These are phyloP conservation scores for Bellardia pandia DNA, from an alignment of 2,888 invertebrate species.

Conservation along the genomic window DNA sequence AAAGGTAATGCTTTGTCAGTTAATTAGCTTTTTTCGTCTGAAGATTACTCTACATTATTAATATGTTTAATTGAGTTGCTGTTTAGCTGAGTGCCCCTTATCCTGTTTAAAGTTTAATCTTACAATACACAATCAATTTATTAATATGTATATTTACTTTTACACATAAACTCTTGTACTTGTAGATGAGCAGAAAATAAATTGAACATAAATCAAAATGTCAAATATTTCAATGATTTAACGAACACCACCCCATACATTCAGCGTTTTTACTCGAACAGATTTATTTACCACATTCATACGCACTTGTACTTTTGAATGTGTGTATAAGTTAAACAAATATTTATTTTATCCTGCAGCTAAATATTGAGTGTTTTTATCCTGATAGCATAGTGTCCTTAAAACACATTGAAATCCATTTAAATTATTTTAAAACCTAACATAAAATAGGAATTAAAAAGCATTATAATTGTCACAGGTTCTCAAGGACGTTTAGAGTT, in stretches of 20 bases:
- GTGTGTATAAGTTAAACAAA: neutral
- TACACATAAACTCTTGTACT: neutral
- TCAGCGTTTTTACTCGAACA: neutral
- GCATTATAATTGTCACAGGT: too few species aligned
- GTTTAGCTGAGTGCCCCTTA: too few species aligned
- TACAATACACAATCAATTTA: too few species aligned
- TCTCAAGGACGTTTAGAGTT: too few species aligned
- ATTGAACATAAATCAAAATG: conserved; percentile 64
- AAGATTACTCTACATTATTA: too few species aligned
- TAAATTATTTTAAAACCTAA: neutral
- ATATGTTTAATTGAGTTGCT: too few species aligned
- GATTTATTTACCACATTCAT: neutral
- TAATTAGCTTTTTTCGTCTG: too few species aligned
- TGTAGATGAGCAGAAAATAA: neutral
- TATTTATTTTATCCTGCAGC: conserved; percentile 34
- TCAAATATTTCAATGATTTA: conserved; percentile 51
- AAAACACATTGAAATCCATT: conserved; percentile 12
- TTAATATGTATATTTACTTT: too few species aligned
- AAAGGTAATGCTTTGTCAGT: too few species aligned
- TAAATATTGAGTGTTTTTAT: conserved; percentile 47
- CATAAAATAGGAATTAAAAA: too few species aligned
- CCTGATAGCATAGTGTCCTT: conserved; percentile 47
- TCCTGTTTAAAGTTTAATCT: too few species aligned
- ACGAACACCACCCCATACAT: neutral
- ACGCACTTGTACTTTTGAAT: neutral